Evolutionary conservation across 2,113 vertebrate species (phyloP), one percentile per base, ranked within the genome.

Genomic region (Anhinga rufa): DNA sequence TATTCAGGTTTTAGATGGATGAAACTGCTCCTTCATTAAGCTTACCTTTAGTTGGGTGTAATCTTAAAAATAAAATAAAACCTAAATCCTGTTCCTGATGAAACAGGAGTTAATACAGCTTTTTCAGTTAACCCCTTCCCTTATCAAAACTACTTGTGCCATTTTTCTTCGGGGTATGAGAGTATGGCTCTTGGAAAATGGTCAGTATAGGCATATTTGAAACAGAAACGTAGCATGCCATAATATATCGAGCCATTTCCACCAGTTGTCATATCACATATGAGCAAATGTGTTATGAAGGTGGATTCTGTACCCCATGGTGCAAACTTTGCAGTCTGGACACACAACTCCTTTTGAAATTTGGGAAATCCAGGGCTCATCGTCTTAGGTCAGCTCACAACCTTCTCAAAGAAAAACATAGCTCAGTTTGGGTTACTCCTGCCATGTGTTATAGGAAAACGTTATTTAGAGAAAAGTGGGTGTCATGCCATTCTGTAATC

Each of bases 331-430:
- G 66, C 48, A 60, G 40, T 79, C 81, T 80, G 70, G 58, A 72
- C 72, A 17, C 29, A 40, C 29, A 69, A 32, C 14, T 34, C 4
- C 54, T 81, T 82, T 91, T 78, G 44, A 69, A 46, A 69, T 79
- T 68, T 91, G 90, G 88, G 14, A 55, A 91, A 89, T 72, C 81
- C 92, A 34, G 78, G 57, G 71, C 93, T 90, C 16, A 5, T 76
- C 54, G 12, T 87, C 66, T 76, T 90, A 82, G 62, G 74, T 60
- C 74, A 83, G 82, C 91, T 86, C 64, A 36, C n/a, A 93, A 3
- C 74, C 72, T 96, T 91, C 94, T 83, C 65, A 25, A 24, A 74
- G 55, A 10, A 69, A 86, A 86, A 48, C 7, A 1, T 90, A 17
- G 44, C 51, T 51, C 15, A 3, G 28, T 94, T 93, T 54, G 80